Base-by-base conservation (phyloP, 2,888 invertebrate species). In the Machimus atricapillus region DNA sequence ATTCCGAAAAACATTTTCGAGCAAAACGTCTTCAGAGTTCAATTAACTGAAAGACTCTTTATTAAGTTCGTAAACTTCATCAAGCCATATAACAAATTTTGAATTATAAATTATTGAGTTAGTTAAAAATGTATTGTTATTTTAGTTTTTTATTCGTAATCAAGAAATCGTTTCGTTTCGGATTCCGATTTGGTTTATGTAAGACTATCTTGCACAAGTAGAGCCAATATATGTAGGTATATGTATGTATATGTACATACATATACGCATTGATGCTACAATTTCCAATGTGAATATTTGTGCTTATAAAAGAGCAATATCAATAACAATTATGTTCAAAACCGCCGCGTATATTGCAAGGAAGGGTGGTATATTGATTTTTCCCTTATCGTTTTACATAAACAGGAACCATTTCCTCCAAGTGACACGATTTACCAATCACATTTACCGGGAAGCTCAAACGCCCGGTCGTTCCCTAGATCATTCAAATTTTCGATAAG, bases 361-460 rank as follows among this genome's bases (percentile, higher is more conserved):
- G 27, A 12, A 66, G 66, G 8, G 58, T 58, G 2, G 58, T 58
- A 23, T 66, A 66, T 66, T n/a, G 52, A 52, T 52, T 52, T 58
- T 27, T 66, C 66, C 27, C 66, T 8, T 66, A 23, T 27, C 27
- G 66, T 66, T 66, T 23, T 66, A 66, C 6, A 27, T 23, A 66
- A 66, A 66, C n/a, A 27, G 66, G 2, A 66, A 66, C 12, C 9
- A 66, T 27, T 27, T 66, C 66, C 23, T 23, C 66, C 23, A 23
- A 66, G 12, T 66, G 66, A 66, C 79, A 79, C 79, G 79, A 79
- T 79, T 79, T 79, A 16, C 43, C 79, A 79, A 79, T 79, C 79
- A 79, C 79, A 46, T 79, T 79, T 16, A 46, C 37, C 9, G 12
- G 34, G 14, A 16, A 43, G 31, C 43, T 46, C 79, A 79, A 79